These are phyloP conservation scores for Pediacus dermestoides DNA, from an alignment of 2,888 invertebrate genomes.

Conservation along the genomic window DNA sequence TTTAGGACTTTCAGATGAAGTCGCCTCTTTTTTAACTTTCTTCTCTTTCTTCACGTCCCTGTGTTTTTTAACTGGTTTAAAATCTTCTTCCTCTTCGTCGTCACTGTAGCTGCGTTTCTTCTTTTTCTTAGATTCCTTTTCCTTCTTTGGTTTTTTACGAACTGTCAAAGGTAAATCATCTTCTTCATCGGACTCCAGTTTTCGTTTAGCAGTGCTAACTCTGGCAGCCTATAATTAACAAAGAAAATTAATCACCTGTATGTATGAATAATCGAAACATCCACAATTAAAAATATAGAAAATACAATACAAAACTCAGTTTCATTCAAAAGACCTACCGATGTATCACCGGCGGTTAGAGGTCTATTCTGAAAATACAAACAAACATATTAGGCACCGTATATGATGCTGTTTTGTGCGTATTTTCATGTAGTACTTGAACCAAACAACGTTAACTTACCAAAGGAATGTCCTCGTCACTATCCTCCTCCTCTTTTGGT, in stretches of 20 bases:
- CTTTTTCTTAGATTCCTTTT: constrained; percentile 55
- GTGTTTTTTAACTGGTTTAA: constrained; percentile 49
- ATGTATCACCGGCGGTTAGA: not conserved
- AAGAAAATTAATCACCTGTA: not conserved
- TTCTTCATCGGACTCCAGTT: constrained; percentile 58
- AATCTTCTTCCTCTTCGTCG: constrained; percentile 57
- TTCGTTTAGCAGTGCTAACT: constrained; percentile 47
- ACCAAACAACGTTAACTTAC: constrained; percentile 57
- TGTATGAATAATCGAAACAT: constrained; percentile 2
- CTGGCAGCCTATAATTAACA: constrained; percentile 33
- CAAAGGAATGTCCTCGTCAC: constrained; percentile 74
- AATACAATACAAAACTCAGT: not conserved
- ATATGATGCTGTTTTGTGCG: not conserved
- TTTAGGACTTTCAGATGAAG: constrained; percentile 50
- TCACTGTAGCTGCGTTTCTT: constrained; percentile 42
- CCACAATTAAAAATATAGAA: not conserved
- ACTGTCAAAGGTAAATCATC: constrained; percentile 64
- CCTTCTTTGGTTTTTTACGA: constrained; percentile 65
- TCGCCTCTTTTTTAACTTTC: constrained; percentile 29
- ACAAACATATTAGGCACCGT: not conserved
- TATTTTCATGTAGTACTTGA: constrained; percentile 1
- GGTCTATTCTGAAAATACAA: not conserved
- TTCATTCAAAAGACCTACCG: constrained; percentile 1
- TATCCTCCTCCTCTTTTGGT: constrained; percentile 47
- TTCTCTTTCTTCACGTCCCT: constrained; percentile 41